Conservation (phyloP, 2,888 invertebrate genomes). For the Cecidostiba fungosa region DNA sequence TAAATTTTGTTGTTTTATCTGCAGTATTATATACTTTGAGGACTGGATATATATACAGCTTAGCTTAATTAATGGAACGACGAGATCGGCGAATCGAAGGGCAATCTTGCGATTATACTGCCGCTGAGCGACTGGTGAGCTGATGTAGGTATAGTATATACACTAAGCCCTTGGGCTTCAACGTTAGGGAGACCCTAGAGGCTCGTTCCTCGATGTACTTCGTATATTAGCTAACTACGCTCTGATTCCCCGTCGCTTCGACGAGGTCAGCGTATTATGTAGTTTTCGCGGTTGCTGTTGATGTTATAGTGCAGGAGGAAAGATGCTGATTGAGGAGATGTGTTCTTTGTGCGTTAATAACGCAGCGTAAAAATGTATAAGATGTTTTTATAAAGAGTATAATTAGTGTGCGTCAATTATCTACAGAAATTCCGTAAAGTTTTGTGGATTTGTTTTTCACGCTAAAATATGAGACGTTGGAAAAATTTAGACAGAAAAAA, state of each 20-base stretch:
- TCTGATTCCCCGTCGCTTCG: constrained; percentile 72
- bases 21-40: too few relatives aligned
- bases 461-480: too few relatives aligned
- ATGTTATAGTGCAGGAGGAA: too few relatives aligned
- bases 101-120: not conserved
- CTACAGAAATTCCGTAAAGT: too few relatives aligned
- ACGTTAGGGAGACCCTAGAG: constrained; percentile 71
- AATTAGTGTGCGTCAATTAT: too few relatives aligned
- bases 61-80: constrained; percentile 14
- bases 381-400: too few relatives aligned
- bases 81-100: constrained; percentile 9
- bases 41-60: not conserved
- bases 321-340: too few relatives aligned
- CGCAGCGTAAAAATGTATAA: too few relatives aligned
- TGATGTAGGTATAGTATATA: constrained; percentile 13
- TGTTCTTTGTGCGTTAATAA: too few relatives aligned
- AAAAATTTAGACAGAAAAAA: too few relatives aligned
- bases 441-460: too few relatives aligned
- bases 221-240: constrained; percentile 78
- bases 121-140: not conserved
- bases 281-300: not conserved
- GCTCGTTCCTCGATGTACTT: constrained; percentile 72
- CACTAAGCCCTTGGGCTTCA: constrained; percentile 63
- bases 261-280: constrained; percentile 49
- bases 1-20: too few relatives aligned